Evolutionary conservation across 2,113 vertebrate species (phyloP).

Genomic region (Natator depressus): DNA sequence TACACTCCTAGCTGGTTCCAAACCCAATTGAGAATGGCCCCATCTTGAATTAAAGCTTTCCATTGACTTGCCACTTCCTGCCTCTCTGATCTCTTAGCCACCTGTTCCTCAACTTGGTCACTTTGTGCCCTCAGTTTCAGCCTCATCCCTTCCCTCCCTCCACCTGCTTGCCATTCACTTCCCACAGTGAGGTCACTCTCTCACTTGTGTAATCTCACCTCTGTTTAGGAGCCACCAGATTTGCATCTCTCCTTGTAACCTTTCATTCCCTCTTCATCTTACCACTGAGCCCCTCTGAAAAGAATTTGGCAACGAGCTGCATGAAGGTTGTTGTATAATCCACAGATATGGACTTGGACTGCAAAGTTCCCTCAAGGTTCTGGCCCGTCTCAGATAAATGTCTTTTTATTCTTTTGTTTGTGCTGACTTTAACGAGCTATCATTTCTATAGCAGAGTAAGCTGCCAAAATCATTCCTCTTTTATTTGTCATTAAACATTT

Average conservation of each 20-base stretch:
- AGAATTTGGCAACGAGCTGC: rapidly evolving
- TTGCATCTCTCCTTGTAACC: not conserved
- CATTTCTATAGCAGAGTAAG: not conserved
- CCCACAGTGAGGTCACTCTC: not conserved
- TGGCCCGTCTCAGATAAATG: rapidly evolving
- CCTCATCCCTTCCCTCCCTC: not conserved
- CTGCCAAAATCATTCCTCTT: rapidly evolving
- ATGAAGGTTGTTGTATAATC: too few species aligned
- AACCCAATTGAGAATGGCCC: rapidly evolving
- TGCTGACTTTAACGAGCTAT: not conserved
- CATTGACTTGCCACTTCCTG: not conserved
- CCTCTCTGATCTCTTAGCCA: not conserved
- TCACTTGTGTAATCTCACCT: not conserved
- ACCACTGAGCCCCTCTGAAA: rapidly evolving
- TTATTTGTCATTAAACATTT: not conserved
- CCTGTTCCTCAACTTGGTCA: not conserved
- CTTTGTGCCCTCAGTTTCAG: not conserved
- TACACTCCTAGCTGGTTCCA: not conserved
- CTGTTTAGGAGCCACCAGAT: rapidly evolving
- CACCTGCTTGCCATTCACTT: not conserved
- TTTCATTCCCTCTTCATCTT: not conserved
- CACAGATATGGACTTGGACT: not conserved
- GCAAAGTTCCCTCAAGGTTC: not conserved
- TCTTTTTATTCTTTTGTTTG: not conserved
- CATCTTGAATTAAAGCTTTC: not conserved